Conservation (phyloP, 2,113 vertebrate genomes). For the Centropus unirufus region DNA sequence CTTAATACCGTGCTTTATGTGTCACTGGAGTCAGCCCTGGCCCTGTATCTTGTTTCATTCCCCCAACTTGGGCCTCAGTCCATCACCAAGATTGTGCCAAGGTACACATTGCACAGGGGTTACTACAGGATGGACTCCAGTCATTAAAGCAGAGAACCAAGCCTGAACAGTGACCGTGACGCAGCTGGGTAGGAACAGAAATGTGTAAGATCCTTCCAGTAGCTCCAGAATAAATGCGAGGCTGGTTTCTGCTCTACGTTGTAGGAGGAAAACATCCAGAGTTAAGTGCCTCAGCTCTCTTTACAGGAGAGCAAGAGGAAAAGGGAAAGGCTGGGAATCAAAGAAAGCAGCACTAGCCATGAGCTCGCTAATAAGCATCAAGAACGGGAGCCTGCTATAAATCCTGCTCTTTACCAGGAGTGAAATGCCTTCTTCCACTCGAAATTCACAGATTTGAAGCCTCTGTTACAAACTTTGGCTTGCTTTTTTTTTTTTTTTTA, state of each 20-base stretch:
- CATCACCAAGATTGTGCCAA: not conserved
- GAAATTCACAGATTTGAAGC: not conserved
- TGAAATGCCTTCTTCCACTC: not conserved
- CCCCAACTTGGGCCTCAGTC: not conserved
- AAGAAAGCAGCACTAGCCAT: not conserved
- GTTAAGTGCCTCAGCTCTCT: not conserved
- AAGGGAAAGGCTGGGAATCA: not conserved
- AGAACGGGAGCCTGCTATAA: not conserved
- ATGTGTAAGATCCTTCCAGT: not conserved
- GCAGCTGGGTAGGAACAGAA: not conserved
- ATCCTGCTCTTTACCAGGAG: not conserved
- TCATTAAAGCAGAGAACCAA: not conserved
- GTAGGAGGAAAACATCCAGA: not conserved
- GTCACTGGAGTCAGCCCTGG: not conserved
- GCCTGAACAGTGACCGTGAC: not conserved
- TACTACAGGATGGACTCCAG: not conserved
- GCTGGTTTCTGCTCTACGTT: not conserved
- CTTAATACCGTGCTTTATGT: rapidly evolving
- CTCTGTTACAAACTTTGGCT: not conserved
- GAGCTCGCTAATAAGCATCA: not conserved
- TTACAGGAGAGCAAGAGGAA: not conserved
- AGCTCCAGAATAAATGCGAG: not conserved
- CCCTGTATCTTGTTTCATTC: not conserved
- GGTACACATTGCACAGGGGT: not conserved
- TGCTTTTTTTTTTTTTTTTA: not conserved